Evolutionary conservation across 2,888 invertebrate genomes (phyloP).

Genomic region (Vesta saturnalis): DNA sequence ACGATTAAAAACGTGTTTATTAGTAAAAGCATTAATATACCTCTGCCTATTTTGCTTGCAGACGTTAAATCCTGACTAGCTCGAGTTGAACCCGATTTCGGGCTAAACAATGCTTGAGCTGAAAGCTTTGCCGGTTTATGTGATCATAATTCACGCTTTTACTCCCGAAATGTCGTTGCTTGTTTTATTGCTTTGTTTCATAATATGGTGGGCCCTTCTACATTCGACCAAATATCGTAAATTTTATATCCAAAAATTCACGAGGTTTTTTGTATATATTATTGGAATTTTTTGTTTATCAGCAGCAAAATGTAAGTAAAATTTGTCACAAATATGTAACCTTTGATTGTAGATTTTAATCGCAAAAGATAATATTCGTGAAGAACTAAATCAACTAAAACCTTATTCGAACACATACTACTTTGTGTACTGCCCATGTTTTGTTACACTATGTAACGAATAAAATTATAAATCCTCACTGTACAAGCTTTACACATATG

Average conservation of each 20-base stretch:
- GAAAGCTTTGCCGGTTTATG: constrained; percentile 44
- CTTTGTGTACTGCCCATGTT: too few species aligned
- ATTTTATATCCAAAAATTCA: constrained; percentile 4
- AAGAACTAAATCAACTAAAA: too few species aligned
- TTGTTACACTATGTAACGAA: too few species aligned
- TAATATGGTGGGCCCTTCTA: constrained; percentile 37
- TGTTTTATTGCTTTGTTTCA: constrained; percentile 45
- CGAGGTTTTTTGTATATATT: too few species aligned
- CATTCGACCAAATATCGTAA: constrained; percentile 22
- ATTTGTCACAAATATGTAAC: too few species aligned
- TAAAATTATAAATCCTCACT: too few species aligned
- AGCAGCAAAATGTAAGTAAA: too few species aligned
- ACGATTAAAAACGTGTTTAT: constrained; percentile 17
- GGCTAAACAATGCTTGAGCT: constrained; percentile 42
- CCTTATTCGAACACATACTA: too few species aligned
- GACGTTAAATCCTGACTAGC: constrained; percentile 30
- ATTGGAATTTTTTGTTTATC: too few species aligned
- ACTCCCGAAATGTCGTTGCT: constrained; percentile 40
- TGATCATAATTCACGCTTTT: constrained; percentile 48
- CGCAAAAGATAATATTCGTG: too few species aligned
- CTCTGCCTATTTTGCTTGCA: constrained; percentile 28
- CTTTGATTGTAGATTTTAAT: too few species aligned
- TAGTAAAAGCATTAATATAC: constrained; percentile 30
- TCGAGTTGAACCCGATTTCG: constrained; percentile 28
- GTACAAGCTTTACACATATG: too few species aligned